Evolutionary conservation across 2,797 vertebrate species (phyloP), one percentile per base, ranked within the genome.

Genomic region (Artibeus jamaicensis): DNA sequence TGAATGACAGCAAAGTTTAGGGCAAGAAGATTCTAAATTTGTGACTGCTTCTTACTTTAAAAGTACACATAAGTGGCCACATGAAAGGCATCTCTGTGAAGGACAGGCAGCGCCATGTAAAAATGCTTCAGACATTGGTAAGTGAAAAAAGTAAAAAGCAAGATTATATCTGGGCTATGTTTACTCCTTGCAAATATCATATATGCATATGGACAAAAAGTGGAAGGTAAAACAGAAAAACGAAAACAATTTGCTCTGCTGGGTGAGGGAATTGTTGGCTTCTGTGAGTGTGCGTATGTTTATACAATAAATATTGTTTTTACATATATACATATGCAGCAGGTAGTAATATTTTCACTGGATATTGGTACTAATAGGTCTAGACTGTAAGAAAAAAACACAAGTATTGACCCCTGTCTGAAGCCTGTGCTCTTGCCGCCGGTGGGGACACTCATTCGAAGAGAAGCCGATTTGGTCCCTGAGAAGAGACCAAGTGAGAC

Each of bases 151-250:
- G 44, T 22, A 86, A 90, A 91, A 86, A 12, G 1, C n/a, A 74
- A 79, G 91, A 96, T 83, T 59, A 32, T n/a, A 89, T 62, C 44
- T 65, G 91, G 39, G 15, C 32, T 91, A 18, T 93, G 71, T 76
- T 90, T 95, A 59, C 24, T 84, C 73, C 42, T 82, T 86, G 46
- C n/a, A 95, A 86, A 79, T 91, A 94, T 53, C 68, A 76, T 50
- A 77, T 48, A 83, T 89, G 29, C 78, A 91, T 77, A 93, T 86
- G 65, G 79, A 88, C 88, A 89, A 71, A 96, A 93, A 91, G 46
- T 93, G 6, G 68, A 94, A 93, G 44, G 62, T 88, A 88, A 95
- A 90, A 95, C 62, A 96, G 76, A 95, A 92, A 81, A 82, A 90
- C 53, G 70, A 79, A 90, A 97, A 91, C 67, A 94, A 62, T 91